Percentiles rank a stretch among this genome's conserved stretches.
These are phyloP conservation scores for Drosophila barbarae DNA, from an alignment of 2,888 invertebrate species.

Conservation along the genomic window DNA sequence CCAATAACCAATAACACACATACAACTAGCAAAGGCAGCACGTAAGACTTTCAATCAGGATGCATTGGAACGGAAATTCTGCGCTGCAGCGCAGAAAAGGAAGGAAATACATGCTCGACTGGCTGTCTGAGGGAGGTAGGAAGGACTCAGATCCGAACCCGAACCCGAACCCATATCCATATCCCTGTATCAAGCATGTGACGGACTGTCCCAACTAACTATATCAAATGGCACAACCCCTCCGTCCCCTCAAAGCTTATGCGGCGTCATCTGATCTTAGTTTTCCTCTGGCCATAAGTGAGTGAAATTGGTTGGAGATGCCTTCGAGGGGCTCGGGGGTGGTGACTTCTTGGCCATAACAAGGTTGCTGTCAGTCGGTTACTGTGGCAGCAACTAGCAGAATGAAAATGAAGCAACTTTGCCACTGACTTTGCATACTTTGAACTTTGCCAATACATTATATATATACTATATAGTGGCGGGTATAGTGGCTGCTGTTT, in stretches of 20 bases:
- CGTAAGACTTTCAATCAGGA: slow-evolving; percentile 71
- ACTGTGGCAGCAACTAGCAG: slow-evolving; percentile 22
- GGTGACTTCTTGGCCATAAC: slow-evolving; percentile 34
- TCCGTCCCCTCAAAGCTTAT: slow-evolving; percentile 16
- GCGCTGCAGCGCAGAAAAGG: slow-evolving; percentile 70
- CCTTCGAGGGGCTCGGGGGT: neutral
- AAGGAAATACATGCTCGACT: slow-evolving; percentile 65
- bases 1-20: slow-evolving; percentile 17
- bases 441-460: slow-evolving; percentile 60
- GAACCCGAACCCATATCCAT: slow-evolving; percentile 1
- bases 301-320: neutral
- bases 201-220: slow-evolving; percentile 44
- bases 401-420: slow-evolving; percentile 11
- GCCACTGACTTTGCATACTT: slow-evolving; percentile 60
- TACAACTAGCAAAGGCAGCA: slow-evolving; percentile 36
- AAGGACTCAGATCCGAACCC: slow-evolving; percentile 5
- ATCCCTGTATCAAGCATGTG: slow-evolving; percentile 30
- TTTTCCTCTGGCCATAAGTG: neutral
- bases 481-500: slow-evolving; percentile 13
- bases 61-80: slow-evolving; percentile 72
- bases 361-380: slow-evolving; percentile 44
- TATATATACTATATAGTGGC: slow-evolving; percentile 8
- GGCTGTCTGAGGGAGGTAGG: slow-evolving; percentile 39
- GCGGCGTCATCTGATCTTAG: slow-evolving; percentile 32
- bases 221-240: slow-evolving; percentile 50